phyloP scores from a whole-genome alignment of 2,797 vertebrate genomes.

The Gorsachius magnificus region DNA sequence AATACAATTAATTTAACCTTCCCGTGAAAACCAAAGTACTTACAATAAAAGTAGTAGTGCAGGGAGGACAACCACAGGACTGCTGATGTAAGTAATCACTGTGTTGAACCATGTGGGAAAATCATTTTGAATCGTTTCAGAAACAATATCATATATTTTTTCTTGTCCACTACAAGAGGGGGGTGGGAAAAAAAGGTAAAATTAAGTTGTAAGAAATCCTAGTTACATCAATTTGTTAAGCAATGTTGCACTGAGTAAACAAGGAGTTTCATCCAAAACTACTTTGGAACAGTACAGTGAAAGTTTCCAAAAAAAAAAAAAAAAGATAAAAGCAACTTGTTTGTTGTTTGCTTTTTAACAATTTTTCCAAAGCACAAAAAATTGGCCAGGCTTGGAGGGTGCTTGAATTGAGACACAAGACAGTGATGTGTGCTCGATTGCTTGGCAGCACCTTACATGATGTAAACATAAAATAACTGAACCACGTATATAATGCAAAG shows the following conservation, averaged over 20 bases:
- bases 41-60: constrained; percentile 92
- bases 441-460: background rate
- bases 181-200: background rate
- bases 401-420: background rate
- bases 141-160: constrained; percentile 97
- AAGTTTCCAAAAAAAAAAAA: too few species aligned
- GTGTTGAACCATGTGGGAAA: constrained; percentile 92
- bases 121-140: constrained; percentile 89
- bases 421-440: background rate
- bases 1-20: background rate
- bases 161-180: constrained; percentile 84
- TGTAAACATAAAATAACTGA: background rate
- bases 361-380: background rate
- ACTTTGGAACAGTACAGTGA: background rate
- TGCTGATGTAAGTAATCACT: constrained; percentile 89
- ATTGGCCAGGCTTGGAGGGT: background rate
- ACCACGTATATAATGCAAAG: background rate
- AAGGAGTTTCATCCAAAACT: background rate
- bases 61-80: constrained; percentile 92
- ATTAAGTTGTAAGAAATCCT: background rate
- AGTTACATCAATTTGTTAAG: background rate
- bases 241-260: background rate
- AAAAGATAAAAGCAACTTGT: background rate
- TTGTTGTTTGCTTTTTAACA: background rate
- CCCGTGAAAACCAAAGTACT: constrained; percentile 68